These are phyloP conservation scores for Villa cingulata DNA, from an alignment of 2,888 invertebrate species.

Conservation along the genomic window DNA sequence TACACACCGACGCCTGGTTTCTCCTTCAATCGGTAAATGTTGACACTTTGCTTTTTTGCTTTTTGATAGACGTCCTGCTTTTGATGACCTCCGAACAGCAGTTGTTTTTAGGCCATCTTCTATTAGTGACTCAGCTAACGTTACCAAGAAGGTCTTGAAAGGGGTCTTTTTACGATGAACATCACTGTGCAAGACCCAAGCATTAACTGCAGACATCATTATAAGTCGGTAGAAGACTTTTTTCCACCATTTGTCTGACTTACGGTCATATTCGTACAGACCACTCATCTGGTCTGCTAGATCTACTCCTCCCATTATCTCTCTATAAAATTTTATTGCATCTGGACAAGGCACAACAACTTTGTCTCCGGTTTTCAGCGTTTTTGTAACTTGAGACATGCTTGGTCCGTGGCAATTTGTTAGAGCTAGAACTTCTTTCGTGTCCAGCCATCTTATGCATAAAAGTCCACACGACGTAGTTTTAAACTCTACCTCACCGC, in stretches of 20 bases:
- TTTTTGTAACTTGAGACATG: neutral
- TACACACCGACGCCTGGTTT: too few relatives aligned
- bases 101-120: constrained; percentile 1
- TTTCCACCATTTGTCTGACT: constrained; percentile 11
- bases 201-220: constrained; percentile 3
- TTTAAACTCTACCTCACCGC: constrained; percentile 4
- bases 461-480: constrained; percentile 6
- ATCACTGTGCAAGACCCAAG: constrained; percentile 1
- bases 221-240: constrained; percentile 9
- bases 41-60: too few relatives aligned
- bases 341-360: neutral
- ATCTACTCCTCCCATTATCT: constrained; percentile 10
- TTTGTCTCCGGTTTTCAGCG: constrained; percentile 1
- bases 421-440: constrained; percentile 6
- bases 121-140: constrained; percentile 7
- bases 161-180: constrained; percentile 2
- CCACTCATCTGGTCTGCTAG: constrained; percentile 11
- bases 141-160: constrained; percentile 7
- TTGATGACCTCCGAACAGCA: neutral
- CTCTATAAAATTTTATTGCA: constrained; percentile 9
- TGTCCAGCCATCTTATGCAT: constrained; percentile 7
- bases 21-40: too few relatives aligned
- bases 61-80: too few relatives aligned
- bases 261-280: constrained; percentile 7
- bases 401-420: constrained; percentile 3